Conservation (phyloP, 2,113 vertebrate genomes). For the Albula goreensis region DNA sequence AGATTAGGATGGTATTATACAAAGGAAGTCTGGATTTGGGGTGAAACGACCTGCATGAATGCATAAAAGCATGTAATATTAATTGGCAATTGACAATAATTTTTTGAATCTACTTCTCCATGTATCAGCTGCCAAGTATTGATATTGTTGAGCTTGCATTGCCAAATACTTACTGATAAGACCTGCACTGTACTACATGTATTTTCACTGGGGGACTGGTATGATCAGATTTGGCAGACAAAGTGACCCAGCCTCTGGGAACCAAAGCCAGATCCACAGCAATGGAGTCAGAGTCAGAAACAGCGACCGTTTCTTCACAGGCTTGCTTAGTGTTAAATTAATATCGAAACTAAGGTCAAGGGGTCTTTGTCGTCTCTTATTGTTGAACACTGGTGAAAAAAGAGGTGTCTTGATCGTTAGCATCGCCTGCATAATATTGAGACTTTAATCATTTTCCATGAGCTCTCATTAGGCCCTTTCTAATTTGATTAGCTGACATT, state of each 20-base stretch:
- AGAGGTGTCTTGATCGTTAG: background rate
- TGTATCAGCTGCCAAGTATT: too few relatives aligned
- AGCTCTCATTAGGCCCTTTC: background rate
- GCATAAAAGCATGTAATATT: too few relatives aligned
- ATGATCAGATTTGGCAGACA: background rate
- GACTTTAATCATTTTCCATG: background rate
- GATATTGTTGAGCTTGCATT: too few relatives aligned
- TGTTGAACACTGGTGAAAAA: background rate
- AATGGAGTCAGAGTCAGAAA: background rate
- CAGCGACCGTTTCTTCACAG: background rate
- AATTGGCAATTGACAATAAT: too few relatives aligned
- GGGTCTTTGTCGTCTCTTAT: background rate
- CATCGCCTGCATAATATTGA: background rate
- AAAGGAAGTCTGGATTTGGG: too few relatives aligned
- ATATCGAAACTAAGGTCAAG: background rate
- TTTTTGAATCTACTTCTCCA: too few relatives aligned
- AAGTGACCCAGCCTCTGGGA: background rate
- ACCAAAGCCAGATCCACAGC: background rate
- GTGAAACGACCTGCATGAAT: too few relatives aligned
- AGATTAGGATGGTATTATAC: too few relatives aligned
- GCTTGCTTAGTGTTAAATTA: background rate
- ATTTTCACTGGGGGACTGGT: background rate
- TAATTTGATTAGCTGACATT: slow-evolving; percentile 1
- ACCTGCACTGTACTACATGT: background rate
- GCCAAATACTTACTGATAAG: background rate